Conservation (phyloP, 1,140 invertebrate genomes). For the Chironomus tepperi region DNA sequence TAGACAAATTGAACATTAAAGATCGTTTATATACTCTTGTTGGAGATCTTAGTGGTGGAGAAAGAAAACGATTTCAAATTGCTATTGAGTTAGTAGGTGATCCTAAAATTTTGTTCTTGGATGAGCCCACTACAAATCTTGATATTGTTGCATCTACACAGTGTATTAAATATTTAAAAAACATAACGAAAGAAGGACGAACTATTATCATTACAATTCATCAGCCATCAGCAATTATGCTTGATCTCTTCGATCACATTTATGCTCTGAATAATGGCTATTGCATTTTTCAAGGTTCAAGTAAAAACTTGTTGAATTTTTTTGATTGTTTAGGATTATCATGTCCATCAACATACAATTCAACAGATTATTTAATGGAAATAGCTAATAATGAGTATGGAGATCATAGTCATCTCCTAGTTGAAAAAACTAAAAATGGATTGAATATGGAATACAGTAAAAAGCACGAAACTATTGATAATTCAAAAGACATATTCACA, state of each 20-base stretch:
- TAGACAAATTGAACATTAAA: conserved; percentile 60
- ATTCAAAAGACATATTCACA: neutral
- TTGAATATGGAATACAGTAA: conserved; percentile 45
- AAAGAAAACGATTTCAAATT: conserved; percentile 78
- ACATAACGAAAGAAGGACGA: conserved; percentile 54
- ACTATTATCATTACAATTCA: conserved; percentile 78
- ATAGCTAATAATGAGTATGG: conserved; percentile 74
- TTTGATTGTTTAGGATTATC: conserved; percentile 54
- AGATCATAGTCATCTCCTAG: conserved; percentile 47
- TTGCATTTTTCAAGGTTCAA: conserved; percentile 70
- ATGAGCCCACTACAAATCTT: conserved; percentile 48
- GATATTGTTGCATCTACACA: conserved; percentile 36
- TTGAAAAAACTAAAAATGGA: conserved; percentile 59
- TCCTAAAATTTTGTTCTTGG: conserved; percentile 80
- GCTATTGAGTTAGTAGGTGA: conserved; percentile 78
- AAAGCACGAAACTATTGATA: conserved; percentile 25
- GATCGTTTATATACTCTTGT: conserved; percentile 56
- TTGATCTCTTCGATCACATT: conserved; percentile 69
- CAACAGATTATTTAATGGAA: conserved; percentile 39
- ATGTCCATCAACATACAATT: conserved; percentile 78
- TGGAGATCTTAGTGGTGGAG: conserved; percentile 70
- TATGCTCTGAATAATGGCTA: conserved; percentile 66
- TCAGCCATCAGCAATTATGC: conserved; percentile 71
- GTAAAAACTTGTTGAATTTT: conserved; percentile 59
- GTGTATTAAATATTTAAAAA: conserved; percentile 48